Evolutionary conservation across 2,888 invertebrate species (phyloP), one percentile per base, ranked within the genome.

Genomic region (Anarsia innoxiella): DNA sequence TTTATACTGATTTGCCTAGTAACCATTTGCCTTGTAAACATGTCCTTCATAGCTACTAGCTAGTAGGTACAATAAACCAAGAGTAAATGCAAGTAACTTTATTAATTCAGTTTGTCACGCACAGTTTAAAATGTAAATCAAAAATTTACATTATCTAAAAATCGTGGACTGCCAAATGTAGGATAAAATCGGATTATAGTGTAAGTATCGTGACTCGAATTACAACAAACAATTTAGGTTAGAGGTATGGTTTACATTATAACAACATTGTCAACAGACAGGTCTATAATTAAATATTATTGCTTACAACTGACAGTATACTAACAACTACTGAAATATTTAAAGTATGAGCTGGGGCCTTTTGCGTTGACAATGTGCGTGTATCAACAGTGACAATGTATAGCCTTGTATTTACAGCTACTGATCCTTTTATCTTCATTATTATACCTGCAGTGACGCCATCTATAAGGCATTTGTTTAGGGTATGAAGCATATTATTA

Each of bases 371-470:
- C 46, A 41, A 40, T 47, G 49, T 57, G 46, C 45, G 50, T 56
- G 25, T 45, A 41, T 49, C 46, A 54, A 49, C 49, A 51, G 55
- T 61, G 63, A 66, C 65, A 66, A 60, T 55, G 55, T 56, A 44
- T 47, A 56, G 54, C 70, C 67, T 68, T 62, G 63, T 58, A 39
- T 48, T 40, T 43, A 49, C 49, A 50, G 51, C 46, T 46, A 58
- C 60, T 64, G 59, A 68, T 72, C 59, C 55, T 65, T 61, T 66
- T 63, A 69, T 69, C 60, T 61, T 49, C 49, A 46, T 50, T 55
- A 48, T 52, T 45, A 56, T 54, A 54, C 49, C 34, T 42, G 43
- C 36, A 51, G 48, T 67, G 63, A 66, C 61, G 54, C 48, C 51
- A 66, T 60, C 51, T 54, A 49, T 53, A 46, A 53, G 52, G 54